Percentiles rank a stretch among this genome's conserved stretches.
Evolutionary conservation across 2,797 vertebrate species (phyloP).

Genomic region (Smutsia gigantea): DNA sequence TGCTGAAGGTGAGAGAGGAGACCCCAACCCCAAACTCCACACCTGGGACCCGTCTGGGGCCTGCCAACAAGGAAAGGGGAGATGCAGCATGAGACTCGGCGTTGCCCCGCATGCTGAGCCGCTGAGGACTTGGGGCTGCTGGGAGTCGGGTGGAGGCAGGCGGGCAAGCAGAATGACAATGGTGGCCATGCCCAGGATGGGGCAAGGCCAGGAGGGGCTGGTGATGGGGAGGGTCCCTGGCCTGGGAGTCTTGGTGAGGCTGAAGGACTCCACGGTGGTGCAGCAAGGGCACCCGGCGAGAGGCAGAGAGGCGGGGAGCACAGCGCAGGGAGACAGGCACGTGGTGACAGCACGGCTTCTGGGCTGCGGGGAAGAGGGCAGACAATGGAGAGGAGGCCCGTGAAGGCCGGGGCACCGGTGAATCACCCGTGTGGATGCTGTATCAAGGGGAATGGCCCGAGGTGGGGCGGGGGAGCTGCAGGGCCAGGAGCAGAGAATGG

Average conservation of each 20-base stretch:
- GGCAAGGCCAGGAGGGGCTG: not conserved
- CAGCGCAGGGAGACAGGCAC: not conserved
- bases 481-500: conserved; percentile 50
- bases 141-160: not conserved
- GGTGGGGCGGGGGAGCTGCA: not conserved
- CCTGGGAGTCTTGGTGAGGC: not conserved
- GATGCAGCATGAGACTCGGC: rapidly evolving
- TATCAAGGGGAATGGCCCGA: conserved; percentile 28
- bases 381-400: not conserved
- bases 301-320: not conserved
- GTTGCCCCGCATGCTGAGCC: not conserved
- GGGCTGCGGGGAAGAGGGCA: not conserved
- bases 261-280: not conserved
- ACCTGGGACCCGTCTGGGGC: not conserved
- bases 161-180: not conserved
- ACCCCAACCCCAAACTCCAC: not conserved
- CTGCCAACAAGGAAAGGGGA: not conserved
- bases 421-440: conserved; percentile 31
- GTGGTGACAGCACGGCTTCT: not conserved
- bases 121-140: not conserved
- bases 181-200: not conserved
- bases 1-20: not conserved
- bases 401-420: not conserved
- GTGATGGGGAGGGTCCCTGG: not conserved
- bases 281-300: not conserved